A percentile compares a stretch with the other conserved stretches of the same genome.
phyloP scores from a whole-genome alignment of 2,113 vertebrate species.

The Beaufortia kweichowensis region DNA sequence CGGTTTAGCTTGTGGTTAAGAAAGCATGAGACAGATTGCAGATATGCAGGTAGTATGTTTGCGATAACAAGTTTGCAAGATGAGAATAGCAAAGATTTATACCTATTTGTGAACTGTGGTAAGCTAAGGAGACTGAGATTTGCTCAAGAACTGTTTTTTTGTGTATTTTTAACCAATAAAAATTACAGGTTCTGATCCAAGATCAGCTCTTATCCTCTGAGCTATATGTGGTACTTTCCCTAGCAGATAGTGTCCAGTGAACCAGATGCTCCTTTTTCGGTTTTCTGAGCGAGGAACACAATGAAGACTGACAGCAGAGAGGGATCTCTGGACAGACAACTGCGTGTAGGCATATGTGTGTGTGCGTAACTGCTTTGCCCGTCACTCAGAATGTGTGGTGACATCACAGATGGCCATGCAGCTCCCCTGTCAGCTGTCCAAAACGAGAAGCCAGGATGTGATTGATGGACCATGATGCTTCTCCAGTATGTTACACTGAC shows the following conservation, averaged over 20 bases:
- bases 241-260: slow-evolving; percentile 49
- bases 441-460: slow-evolving; percentile 26
- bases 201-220: slow-evolving; percentile 1
- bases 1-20: not conserved
- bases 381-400: slow-evolving; percentile 29
- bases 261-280: slow-evolving; percentile 24
- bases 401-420: slow-evolving; percentile 42
- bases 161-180: too few relatives aligned
- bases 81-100: too few relatives aligned
- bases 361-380: slow-evolving; percentile 36
- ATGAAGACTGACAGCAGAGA: slow-evolving; percentile 44
- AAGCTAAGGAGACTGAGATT: too few relatives aligned
- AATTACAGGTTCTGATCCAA: not conserved
- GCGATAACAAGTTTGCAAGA: too few relatives aligned
- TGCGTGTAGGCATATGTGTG: slow-evolving; percentile 30
- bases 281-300: slow-evolving; percentile 43
- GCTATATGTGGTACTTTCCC: not conserved
- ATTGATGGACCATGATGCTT: slow-evolving; percentile 44
- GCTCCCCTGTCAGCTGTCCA: slow-evolving; percentile 42
- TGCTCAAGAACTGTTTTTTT: too few relatives aligned
- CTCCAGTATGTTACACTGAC: slow-evolving; percentile 42
- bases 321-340: slow-evolving; percentile 60
- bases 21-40: not conserved
- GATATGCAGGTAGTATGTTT: too few relatives aligned
- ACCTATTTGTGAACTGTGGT: too few relatives aligned